Percentiles rank a stretch among this genome's conserved stretches.
These are phyloP conservation scores for Amblyopsis hoosieri DNA, from an alignment of 2,797 vertebrate species.

Conservation along the genomic window DNA sequence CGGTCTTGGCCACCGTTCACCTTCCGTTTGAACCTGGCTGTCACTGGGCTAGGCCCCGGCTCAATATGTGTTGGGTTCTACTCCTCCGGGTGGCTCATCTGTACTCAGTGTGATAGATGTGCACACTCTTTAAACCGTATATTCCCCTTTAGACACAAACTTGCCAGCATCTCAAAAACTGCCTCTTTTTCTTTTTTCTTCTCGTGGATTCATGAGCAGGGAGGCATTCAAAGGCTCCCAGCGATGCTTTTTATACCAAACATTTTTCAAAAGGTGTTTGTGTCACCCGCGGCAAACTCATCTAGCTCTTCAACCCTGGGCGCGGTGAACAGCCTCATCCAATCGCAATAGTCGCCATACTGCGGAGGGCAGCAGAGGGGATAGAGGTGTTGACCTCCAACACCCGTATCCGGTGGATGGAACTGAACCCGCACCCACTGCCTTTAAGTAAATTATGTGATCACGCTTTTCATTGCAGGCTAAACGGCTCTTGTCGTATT, in stretches of 20 bases:
- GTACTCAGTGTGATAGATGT: slow-evolving; percentile 38
- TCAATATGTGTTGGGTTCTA: slow-evolving; percentile 24
- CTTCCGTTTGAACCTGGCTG: slow-evolving; percentile 40
- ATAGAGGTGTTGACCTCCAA: too few species aligned
- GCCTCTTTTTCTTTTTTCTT: slow-evolving; percentile 20
- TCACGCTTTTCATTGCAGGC: slow-evolving; percentile 69
- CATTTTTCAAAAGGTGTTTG: slow-evolving; percentile 54
- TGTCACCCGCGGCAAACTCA: slow-evolving; percentile 35
- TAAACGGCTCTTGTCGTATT: slow-evolving; percentile 57
- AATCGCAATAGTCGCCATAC: slow-evolving; percentile 12
- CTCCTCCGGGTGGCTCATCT: slow-evolving; percentile 34
- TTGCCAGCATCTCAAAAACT: slow-evolving; percentile 36
- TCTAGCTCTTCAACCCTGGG: slow-evolving; percentile 17
- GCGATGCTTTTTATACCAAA: slow-evolving; percentile 39
- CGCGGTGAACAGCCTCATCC: slow-evolving; percentile 14
- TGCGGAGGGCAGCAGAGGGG: too few species aligned
- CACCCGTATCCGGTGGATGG: not conserved
- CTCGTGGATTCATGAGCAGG: slow-evolving; percentile 41
- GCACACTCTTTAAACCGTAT: slow-evolving; percentile 34
- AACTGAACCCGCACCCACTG: slow-evolving; percentile 39
- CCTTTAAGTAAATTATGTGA: slow-evolving; percentile 68
- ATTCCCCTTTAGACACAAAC: slow-evolving; percentile 41
- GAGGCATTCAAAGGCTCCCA: slow-evolving; percentile 36
- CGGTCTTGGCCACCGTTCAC: slow-evolving; percentile 34
- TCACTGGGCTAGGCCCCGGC: slow-evolving; percentile 20